phyloP scores from a whole-genome alignment of 1,140 invertebrate genomes.

The Hyles euphorbiae region DNA sequence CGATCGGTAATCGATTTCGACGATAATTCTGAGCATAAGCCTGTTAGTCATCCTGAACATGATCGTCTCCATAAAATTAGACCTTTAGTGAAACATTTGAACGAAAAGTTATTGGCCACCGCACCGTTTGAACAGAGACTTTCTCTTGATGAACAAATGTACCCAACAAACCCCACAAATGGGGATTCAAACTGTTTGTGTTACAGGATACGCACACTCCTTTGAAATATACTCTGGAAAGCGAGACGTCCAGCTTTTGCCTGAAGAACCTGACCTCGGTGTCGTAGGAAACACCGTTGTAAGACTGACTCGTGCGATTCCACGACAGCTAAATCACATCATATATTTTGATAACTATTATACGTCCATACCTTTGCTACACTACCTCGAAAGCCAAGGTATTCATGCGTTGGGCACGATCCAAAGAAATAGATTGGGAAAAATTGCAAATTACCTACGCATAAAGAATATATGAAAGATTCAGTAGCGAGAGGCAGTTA shows the following conservation, averaged over 20 bases:
- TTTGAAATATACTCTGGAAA: slow-evolving; percentile 33
- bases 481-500: slow-evolving; percentile 22
- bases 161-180: slow-evolving; percentile 6
- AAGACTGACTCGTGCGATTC: slow-evolving; percentile 25
- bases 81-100: slow-evolving; percentile 40
- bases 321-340: slow-evolving; percentile 42
- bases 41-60: slow-evolving; percentile 28
- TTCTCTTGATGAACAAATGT: slow-evolving; percentile 50
- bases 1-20: slow-evolving; percentile 26
- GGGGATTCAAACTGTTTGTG: slow-evolving; percentile 28
- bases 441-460: slow-evolving; percentile 26
- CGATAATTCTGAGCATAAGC: slow-evolving; percentile 20
- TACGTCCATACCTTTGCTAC: slow-evolving; percentile 23
- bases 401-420: slow-evolving; percentile 30
- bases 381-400: slow-evolving; percentile 24
- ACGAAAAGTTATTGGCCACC: slow-evolving; percentile 31
- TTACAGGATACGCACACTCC: slow-evolving; percentile 21
- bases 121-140: slow-evolving; percentile 36
- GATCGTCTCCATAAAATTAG: slow-evolving; percentile 54
- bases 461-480: slow-evolving; percentile 18
- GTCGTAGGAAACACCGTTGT: slow-evolving; percentile 28
- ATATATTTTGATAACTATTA: slow-evolving; percentile 37
- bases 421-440: slow-evolving; percentile 27
- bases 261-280: slow-evolving; percentile 27
- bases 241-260: slow-evolving; percentile 9